Base-by-base conservation (phyloP, 64 coral and sea anemone species). In the Astreopora myriophthalma region DNA sequence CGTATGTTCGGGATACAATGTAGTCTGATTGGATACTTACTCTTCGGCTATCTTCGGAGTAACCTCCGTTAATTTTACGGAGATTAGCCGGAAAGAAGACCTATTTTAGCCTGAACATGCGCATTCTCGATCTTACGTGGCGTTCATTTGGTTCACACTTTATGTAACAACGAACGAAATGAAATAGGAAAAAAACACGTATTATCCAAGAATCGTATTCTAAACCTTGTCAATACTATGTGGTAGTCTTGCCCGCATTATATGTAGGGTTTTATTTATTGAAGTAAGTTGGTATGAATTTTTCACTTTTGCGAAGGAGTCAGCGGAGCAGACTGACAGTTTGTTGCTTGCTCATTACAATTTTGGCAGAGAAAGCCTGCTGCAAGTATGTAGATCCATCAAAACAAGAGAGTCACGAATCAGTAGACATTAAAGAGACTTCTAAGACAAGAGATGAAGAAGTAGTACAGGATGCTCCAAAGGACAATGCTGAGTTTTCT, bases 81-180 rank as follows among this genome's bases (percentile, higher is more conserved):
- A 37, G 4, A 37, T 8, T n/a, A 22, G 5, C 1, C 34, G 70
- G n/a, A 31, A 37, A 37, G 14, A 16, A 6, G 11, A 22, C 0
- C 6, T 66, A 8, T 24, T 14, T 10, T 19, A 1, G 68, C 13
- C 7, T 6, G 22, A 7, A 57, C 57, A 83, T 83, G 79, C 79
- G 79, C 29, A 16, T 2, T 63, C 22, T 17, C 55, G 30, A 36
- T 57, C 79, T 63, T 83, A 83, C 79, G 79, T 83, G 79, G 79
- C 79, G 64, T 83, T n/a, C 57, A 57, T 65, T 5, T 37, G 32
- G 79, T 63, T 65, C 52, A 83, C 48, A 33, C 2, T 52, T 57
- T 27, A 16, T 79, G 46, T 79, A 57, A 7, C 46, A 34, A 39
- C 6, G 19, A 64, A 83, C 79, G 55, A 64, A 63, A 83, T 83